Percentiles rank a stretch among this genome's conserved stretches.
Conservation (phyloP, 1,140 invertebrate species). For the Propsilocerus akamusi region DNA sequence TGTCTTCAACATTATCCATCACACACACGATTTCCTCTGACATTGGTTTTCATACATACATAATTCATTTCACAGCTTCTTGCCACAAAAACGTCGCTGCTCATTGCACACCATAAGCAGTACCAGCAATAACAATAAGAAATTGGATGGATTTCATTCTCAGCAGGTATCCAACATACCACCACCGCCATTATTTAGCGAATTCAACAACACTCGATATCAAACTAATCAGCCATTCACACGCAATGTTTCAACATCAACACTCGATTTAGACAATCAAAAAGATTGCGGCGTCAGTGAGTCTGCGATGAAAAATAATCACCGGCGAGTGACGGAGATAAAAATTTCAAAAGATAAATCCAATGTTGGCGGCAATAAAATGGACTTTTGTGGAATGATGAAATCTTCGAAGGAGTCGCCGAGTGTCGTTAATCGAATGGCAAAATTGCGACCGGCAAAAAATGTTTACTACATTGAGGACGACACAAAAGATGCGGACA, state of each 20-base stretch:
- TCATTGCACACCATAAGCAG: background rate
- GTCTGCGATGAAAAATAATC: background rate
- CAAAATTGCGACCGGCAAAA: no score
- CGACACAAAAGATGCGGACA: background rate
- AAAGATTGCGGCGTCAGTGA: background rate
- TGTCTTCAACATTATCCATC: no score
- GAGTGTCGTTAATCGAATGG: no score
- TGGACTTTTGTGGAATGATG: constrained; percentile 1
- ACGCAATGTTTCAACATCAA: constrained; percentile 1
- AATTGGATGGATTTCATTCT: no score
- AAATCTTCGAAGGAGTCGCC: background rate
- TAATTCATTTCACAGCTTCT: background rate
- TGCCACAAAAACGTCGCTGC: background rate
- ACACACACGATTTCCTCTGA: no score
- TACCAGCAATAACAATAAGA: background rate
- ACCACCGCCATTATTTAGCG: background rate
- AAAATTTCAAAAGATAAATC: constrained; percentile 1
- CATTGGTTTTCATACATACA: no score
- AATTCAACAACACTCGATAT: background rate
- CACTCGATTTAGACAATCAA: background rate
- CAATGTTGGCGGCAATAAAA: background rate
- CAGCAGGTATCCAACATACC: background rate
- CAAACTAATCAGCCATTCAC: constrained; percentile 1
- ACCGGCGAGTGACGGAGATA: no score
- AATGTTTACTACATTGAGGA: background rate